Conservation (phyloP, 1,140 invertebrate genomes). For the Leptinotarsa undecemlineata region DNA sequence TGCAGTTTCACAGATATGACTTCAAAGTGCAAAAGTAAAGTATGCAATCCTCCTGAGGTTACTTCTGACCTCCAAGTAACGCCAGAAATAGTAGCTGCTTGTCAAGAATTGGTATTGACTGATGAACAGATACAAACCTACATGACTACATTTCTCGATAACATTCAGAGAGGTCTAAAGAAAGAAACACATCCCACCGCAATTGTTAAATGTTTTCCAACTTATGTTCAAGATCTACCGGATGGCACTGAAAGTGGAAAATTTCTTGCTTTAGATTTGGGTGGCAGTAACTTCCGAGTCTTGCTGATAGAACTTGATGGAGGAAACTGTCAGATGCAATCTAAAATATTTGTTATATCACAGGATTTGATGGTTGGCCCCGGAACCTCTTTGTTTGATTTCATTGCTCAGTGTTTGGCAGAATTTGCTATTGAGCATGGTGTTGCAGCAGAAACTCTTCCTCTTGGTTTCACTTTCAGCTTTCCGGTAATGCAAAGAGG, state of each 20-base stretch:
- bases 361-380: constrained; percentile 90
- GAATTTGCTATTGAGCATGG: constrained; percentile 87
- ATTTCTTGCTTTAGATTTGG: constrained; percentile 95
- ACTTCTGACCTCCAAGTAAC: background rate
- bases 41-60: constrained; percentile 29
- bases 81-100: constrained; percentile 80
- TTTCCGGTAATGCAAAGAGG: constrained; percentile 93
- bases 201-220: constrained; percentile 79
- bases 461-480: constrained; percentile 98
- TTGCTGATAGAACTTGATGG: constrained; percentile 85
- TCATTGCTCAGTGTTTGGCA: constrained; percentile 94
- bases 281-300: constrained; percentile 99
- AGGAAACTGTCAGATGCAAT: constrained; percentile 86
- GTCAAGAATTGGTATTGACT: constrained; percentile 80
- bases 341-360: constrained; percentile 95
- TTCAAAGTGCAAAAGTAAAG: constrained; percentile 26
- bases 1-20: background rate
- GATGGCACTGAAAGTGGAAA: constrained; percentile 95
- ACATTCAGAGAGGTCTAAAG: constrained; percentile 82
- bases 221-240: constrained; percentile 95
- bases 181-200: constrained; percentile 76
- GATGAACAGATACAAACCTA: constrained; percentile 79
- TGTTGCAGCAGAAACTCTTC: constrained; percentile 72
- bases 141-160: constrained; percentile 73
- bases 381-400: constrained; percentile 86